Evolutionary conservation across 1,140 invertebrate genomes (phyloP).

Genomic region (Drosophila dunni): DNA sequence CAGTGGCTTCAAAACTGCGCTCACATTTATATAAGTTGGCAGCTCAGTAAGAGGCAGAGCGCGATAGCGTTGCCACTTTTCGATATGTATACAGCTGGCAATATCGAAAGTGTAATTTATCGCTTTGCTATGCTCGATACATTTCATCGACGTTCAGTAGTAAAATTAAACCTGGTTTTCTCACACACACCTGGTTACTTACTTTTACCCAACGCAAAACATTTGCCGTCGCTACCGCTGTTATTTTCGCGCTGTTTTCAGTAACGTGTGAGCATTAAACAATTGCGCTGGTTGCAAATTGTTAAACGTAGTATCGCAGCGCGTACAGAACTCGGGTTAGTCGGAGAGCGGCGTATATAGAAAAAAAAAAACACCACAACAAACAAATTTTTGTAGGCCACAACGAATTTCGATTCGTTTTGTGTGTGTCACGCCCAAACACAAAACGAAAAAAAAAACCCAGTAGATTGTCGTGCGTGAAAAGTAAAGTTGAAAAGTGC

Average conservation of each 20-base stretch:
- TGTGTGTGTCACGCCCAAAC: slow-evolving; percentile 74
- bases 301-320: slow-evolving; percentile 39
- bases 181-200: slow-evolving; percentile 47
- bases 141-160: slow-evolving; percentile 35
- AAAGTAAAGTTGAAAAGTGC: slow-evolving; percentile 50
- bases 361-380: slow-evolving; percentile 30
- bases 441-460: slow-evolving; percentile 44
- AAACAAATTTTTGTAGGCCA: slow-evolving; percentile 49
- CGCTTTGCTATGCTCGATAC: slow-evolving; percentile 29
- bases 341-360: slow-evolving; percentile 16
- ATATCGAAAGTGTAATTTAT: slow-evolving; percentile 5
- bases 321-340: slow-evolving; percentile 34
- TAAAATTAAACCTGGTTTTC: slow-evolving; percentile 51
- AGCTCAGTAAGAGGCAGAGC: not conserved
- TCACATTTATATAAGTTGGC: slow-evolving; percentile 25
- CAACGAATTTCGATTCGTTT: slow-evolving; percentile 44
- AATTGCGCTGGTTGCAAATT: slow-evolving; percentile 53
- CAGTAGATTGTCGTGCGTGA: slow-evolving; percentile 62
- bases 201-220: slow-evolving; percentile 26
- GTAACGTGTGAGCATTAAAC: slow-evolving; percentile 39
- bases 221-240: slow-evolving; percentile 22
- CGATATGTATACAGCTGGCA: slow-evolving; percentile 7
- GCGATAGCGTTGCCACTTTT: slow-evolving; percentile 8
- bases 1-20: slow-evolving; percentile 43
- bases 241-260: slow-evolving; percentile 33